Evolutionary conservation across 1,140 invertebrate species (phyloP).

Genomic region (Hermatobates lingyangjiaoensis): DNA sequence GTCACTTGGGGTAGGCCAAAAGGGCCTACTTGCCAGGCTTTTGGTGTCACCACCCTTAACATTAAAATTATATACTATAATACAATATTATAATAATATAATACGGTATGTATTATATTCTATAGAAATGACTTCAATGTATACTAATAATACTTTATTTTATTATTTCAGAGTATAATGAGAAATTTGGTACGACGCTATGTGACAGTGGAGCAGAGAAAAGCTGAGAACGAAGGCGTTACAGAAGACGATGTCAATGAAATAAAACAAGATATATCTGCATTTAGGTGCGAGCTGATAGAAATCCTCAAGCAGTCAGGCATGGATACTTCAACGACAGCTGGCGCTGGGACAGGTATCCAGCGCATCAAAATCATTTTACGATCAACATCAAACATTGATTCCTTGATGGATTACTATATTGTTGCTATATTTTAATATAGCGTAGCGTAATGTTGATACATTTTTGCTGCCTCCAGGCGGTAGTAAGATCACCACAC

Average conservation of each 20-base stretch:
- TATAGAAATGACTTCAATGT: neutral
- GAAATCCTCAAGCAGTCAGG: constrained; percentile 87
- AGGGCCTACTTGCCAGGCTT: too few species aligned
- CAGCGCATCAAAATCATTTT: too few species aligned
- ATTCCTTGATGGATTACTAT: too few species aligned
- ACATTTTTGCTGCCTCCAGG: too few species aligned
- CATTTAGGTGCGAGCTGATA: constrained; percentile 83
- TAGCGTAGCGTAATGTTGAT: too few species aligned
- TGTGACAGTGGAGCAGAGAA: constrained; percentile 85
- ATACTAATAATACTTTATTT: constrained; percentile 3
- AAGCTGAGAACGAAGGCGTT: constrained; percentile 86
- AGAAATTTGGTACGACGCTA: constrained; percentile 84
- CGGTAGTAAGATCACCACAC: too few species aligned
- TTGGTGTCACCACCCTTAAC: too few species aligned
- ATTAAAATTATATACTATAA: too few species aligned
- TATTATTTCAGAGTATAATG: constrained; percentile 62
- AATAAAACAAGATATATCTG: constrained; percentile 94
- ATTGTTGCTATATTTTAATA: too few species aligned
- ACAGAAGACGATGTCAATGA: constrained; percentile 97
- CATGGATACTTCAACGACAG: constrained; percentile 72
- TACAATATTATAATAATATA: constrained; percentile 4
- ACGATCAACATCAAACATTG: too few species aligned
- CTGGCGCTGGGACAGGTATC: constrained; percentile 47
- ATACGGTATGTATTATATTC: too few species aligned
- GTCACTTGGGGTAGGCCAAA: too few species aligned